Evolutionary conservation across 2,113 vertebrate species (phyloP).

Genomic region (Phalacrocorax carbo): DNA sequence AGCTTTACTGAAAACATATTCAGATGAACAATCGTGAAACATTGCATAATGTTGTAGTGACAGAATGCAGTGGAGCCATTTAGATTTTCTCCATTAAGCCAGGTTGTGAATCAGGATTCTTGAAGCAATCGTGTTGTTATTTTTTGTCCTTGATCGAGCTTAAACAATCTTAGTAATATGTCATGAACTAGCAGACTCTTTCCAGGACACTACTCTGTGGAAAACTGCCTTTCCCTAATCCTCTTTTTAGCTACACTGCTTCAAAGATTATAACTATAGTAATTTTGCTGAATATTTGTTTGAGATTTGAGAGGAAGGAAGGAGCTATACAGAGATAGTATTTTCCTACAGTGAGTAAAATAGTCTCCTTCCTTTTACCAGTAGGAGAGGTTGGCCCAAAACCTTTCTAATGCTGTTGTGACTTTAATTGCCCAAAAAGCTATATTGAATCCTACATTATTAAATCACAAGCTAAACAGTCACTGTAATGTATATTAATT

Average conservation of each 20-base stretch:
- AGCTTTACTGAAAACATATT: background rate
- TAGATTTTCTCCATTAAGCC: background rate
- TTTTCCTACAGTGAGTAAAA: background rate
- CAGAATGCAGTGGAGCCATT: background rate
- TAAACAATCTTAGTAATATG: background rate
- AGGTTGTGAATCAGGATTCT: background rate
- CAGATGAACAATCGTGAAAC: background rate
- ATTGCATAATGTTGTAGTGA: background rate
- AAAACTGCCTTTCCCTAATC: background rate
- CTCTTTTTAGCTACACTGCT: background rate
- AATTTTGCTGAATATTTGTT: background rate
- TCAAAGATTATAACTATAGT: background rate
- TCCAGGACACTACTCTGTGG: background rate
- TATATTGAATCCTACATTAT: background rate
- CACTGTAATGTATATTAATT: background rate
- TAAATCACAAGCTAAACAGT: background rate
- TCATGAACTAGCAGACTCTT: background rate
- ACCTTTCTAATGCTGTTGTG: background rate
- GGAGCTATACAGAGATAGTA: background rate
- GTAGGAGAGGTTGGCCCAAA: background rate
- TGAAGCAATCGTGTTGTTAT: background rate
- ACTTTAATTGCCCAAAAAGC: background rate
- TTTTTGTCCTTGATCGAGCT: background rate
- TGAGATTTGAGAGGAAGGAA: background rate
- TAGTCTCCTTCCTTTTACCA: background rate